These are phyloP conservation scores for Platalea minor DNA, from an alignment of 2,797 vertebrate genomes.

Conservation along the genomic window DNA sequence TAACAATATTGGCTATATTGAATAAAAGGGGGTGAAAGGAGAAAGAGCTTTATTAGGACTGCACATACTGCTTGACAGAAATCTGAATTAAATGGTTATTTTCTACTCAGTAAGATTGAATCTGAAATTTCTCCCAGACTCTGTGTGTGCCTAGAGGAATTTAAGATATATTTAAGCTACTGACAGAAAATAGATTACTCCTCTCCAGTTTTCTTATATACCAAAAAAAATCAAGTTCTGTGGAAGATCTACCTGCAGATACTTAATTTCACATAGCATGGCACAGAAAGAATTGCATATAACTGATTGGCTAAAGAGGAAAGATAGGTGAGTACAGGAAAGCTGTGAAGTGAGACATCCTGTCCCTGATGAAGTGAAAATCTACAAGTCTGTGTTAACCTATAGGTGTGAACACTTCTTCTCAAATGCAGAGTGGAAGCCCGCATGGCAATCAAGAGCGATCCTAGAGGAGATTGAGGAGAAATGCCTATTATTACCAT, in stretches of 20 bases:
- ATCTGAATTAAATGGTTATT: neutral
- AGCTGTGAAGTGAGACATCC: neutral
- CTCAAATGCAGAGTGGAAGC: neutral
- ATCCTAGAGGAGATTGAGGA: neutral
- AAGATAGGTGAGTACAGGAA: neutral
- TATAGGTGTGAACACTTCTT: neutral
- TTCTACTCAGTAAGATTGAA: neutral
- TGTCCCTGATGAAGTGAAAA: neutral
- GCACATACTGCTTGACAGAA: neutral
- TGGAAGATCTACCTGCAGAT: neutral
- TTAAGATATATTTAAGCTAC: neutral
- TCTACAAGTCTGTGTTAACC: neutral
- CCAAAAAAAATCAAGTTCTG: neutral
- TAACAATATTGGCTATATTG: neutral
- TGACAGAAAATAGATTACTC: neutral
- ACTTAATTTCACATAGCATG: neutral
- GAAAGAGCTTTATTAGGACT: neutral
- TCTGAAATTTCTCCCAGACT: neutral
- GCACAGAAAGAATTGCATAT: neutral
- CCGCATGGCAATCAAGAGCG: neutral
- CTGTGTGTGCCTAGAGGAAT: neutral
- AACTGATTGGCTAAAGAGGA: neutral
- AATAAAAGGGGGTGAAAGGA: neutral
- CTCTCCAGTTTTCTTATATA: neutral
- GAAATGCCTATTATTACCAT: neutral